Conservation (phyloP, 2,888 invertebrate genomes). For the Phyllotreta cruciferae region DNA sequence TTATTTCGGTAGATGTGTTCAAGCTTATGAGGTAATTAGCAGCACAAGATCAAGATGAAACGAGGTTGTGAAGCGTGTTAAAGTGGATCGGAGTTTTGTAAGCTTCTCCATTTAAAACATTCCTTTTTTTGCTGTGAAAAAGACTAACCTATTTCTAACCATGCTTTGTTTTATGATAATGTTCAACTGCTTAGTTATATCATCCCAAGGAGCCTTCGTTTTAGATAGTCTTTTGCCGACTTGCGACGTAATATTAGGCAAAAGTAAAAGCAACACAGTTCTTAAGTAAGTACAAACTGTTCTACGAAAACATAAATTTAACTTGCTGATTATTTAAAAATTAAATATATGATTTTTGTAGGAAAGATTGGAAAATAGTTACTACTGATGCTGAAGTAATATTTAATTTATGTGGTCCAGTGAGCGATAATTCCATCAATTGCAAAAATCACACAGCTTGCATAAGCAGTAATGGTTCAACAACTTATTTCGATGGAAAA, state of each 20-base stretch:
- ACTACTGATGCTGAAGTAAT: not conserved
- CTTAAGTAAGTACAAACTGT: slow-evolving; percentile 3
- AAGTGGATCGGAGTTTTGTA: too few species aligned
- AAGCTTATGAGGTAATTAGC: too few species aligned
- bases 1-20: too few species aligned
- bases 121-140: too few species aligned
- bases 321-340: not conserved
- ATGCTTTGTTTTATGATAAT: not conserved
- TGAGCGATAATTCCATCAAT: not conserved
- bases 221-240: slow-evolving; percentile 1
- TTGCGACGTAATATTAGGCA: not conserved
- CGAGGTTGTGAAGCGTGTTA: too few species aligned
- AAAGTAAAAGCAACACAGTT: not conserved
- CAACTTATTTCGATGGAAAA: not conserved
- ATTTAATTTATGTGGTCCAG: slow-evolving; percentile 12
- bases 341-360: not conserved
- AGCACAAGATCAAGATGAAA: too few species aligned
- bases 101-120: too few species aligned
- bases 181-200: slow-evolving; percentile 3
- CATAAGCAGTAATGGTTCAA: slow-evolving; percentile 1
- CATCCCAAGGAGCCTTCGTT: not conserved
- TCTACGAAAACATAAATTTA: not conserved
- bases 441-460: slow-evolving; percentile 2
- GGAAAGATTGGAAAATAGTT: slow-evolving; percentile 12
- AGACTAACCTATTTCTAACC: not conserved